Evolutionary conservation across 2,113 vertebrate species (phyloP), one percentile per base, ranked within the genome.

Genomic region (Aspiorhynchus laticeps): DNA sequence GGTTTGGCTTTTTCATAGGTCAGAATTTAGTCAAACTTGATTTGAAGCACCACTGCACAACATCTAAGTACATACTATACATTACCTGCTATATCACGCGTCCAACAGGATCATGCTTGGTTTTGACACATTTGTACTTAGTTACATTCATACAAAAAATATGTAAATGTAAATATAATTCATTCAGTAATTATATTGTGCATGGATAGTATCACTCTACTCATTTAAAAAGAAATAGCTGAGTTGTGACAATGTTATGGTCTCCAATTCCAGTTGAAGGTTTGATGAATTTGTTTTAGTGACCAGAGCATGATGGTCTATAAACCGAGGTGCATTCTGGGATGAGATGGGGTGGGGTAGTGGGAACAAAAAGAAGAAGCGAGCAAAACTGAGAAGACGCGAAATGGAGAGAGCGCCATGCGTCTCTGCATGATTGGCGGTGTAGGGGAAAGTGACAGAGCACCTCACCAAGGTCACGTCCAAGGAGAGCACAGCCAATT

Each of bases 401-500:
- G 11, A 71, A 48, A 84, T 12, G 48, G 61, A 65, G 59, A 81
- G 59, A 88, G 77, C 21, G 69, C 76, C 9, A 38, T 43, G 86
- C 79, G 33, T 77, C 78, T 85, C 65, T 80, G 63, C 71, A 76
- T 93, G 92, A 93, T 95, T 94, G 93, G 91, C 51, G 14, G 85
- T 91, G 91, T 90, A 92, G 89, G 86, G 84, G 82, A 86, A 86
- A 97, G 97, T 97, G 97, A 96, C 96, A 94, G 96, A 96, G 93
- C 95, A 93, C 92, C 96, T 91, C 90, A 91, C 92, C 95, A 96
- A 98, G 97, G 97, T 97, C 96, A 98, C 90, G 92, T 92, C 92
- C 96, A 97, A 98, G 97, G 97, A 97, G 95, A 96, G 92, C 91
- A 87, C 91, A 97, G 96, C 96, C 96, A 97, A 97, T 98, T 98